Evolutionary conservation across 2,113 vertebrate species (phyloP).

Genomic region (Macquaria ambigua): DNA sequence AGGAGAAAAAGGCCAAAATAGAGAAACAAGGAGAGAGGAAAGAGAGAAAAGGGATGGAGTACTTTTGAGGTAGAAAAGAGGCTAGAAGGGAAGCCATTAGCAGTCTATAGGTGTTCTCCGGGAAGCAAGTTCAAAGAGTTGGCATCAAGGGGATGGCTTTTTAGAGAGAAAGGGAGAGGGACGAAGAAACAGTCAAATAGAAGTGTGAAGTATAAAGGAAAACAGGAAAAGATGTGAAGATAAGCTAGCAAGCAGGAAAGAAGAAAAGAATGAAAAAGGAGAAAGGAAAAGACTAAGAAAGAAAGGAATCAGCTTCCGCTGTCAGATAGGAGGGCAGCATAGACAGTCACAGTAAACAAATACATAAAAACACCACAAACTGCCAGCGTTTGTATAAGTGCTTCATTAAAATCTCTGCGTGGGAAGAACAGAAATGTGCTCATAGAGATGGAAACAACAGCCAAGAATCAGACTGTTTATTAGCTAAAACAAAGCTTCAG

Average conservation of each 20-base stretch:
- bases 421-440: constrained; percentile 26
- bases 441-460: constrained; percentile 19
- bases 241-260: not conserved
- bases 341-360: constrained; percentile 22
- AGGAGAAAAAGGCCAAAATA: not conserved
- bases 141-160: constrained; percentile 24
- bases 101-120: constrained; percentile 39
- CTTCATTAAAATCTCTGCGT: constrained; percentile 25
- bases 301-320: not conserved
- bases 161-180: not conserved
- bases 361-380: constrained; percentile 13
- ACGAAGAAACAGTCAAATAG: constrained; percentile 1
- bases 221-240: not conserved
- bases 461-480: constrained; percentile 29
- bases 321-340: not conserved
- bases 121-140: constrained; percentile 27
- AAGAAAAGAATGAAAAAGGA: not conserved
- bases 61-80: constrained; percentile 25
- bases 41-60: not conserved
- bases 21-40: not conserved
- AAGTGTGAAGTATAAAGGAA: not conserved
- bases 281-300: not conserved
- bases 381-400: constrained; percentile 7
- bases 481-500: constrained; percentile 43
- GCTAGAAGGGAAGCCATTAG: constrained; percentile 35